These are phyloP conservation scores for Drosophila micromelanica DNA, from an alignment of 1,140 invertebrate genomes.

Conservation along the genomic window DNA sequence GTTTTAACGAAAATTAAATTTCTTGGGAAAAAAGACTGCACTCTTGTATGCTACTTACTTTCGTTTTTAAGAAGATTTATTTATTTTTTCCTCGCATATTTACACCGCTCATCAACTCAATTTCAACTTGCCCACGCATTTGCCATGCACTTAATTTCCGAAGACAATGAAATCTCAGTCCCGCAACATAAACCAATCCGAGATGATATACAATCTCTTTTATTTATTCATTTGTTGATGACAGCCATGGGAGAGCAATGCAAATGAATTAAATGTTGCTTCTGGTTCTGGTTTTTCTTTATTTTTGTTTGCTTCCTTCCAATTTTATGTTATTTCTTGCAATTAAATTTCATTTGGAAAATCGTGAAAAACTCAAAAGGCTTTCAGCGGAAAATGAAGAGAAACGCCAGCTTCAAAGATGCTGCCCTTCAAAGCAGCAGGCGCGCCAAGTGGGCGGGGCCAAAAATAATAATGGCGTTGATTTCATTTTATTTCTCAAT, in stretches of 20 bases:
- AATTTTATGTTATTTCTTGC: conserved; percentile 60
- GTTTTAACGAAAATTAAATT: too few relatives aligned
- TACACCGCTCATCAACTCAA: conserved; percentile 13
- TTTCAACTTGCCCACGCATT: conserved; percentile 19
- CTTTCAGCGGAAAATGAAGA: conserved; percentile 38
- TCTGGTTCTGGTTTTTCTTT: conserved; percentile 11
- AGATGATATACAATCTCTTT: conserved; percentile 34
- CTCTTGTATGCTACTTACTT: background rate
- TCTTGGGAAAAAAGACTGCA: too few relatives aligned
- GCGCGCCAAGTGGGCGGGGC: conserved; percentile 11
- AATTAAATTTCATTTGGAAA: conserved; percentile 75
- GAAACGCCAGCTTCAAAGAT: conserved; percentile 4
- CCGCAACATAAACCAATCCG: conserved; percentile 40
- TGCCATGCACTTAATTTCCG: conserved; percentile 8
- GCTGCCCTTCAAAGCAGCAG: conserved; percentile 9
- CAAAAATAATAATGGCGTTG: conserved; percentile 77
- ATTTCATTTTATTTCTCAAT: conserved; percentile 71
- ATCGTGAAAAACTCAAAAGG: conserved; percentile 38
- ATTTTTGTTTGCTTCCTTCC: conserved; percentile 2
- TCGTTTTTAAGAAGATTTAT: background rate
- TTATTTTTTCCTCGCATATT: conserved; percentile 1
- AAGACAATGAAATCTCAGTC: conserved; percentile 40
- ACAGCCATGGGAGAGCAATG: conserved; percentile 47
- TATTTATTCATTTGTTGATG: conserved; percentile 51
- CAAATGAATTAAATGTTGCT: conserved; percentile 58